Conservation (phyloP, 2,797 vertebrate genomes). For the Monodelphis domestica region DNA sequence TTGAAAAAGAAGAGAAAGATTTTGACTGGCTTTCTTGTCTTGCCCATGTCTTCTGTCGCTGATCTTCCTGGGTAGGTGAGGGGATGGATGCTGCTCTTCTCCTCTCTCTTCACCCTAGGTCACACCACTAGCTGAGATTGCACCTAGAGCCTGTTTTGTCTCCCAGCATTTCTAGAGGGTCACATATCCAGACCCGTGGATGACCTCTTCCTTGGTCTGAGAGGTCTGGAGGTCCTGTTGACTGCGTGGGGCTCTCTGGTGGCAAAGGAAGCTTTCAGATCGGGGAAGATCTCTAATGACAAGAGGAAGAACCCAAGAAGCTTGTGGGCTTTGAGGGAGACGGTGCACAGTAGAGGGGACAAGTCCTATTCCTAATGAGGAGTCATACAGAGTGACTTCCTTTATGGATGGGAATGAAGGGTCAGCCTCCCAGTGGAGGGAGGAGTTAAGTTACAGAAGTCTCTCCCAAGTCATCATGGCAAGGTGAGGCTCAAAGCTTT, state of each 20-base stretch:
- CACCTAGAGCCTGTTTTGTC: neutral
- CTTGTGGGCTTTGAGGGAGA: neutral
- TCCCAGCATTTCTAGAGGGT: neutral
- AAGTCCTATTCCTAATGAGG: neutral
- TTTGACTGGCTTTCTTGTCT: neutral
- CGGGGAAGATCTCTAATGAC: neutral
- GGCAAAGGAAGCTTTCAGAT: neutral
- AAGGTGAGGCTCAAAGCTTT: neutral
- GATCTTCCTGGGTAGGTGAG: neutral
- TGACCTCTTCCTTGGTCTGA: neutral
- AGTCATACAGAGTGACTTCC: neutral
- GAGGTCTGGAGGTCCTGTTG: neutral
- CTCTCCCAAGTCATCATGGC: neutral
- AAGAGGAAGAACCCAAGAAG: too few species aligned
- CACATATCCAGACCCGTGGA: neutral
- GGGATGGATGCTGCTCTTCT: neutral
- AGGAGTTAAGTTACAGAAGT: neutral
- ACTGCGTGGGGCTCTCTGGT: neutral
- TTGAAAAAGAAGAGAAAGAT: neutral
- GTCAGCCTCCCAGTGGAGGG: neutral
- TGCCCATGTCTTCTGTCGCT: neutral
- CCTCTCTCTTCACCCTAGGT: neutral
- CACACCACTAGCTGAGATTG: neutral
- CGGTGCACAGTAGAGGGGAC: neutral
- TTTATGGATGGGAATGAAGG: neutral